These are phyloP conservation scores for Tetragonula clypearis DNA, from an alignment of 1,140 invertebrate genomes.

Conservation along the genomic window DNA sequence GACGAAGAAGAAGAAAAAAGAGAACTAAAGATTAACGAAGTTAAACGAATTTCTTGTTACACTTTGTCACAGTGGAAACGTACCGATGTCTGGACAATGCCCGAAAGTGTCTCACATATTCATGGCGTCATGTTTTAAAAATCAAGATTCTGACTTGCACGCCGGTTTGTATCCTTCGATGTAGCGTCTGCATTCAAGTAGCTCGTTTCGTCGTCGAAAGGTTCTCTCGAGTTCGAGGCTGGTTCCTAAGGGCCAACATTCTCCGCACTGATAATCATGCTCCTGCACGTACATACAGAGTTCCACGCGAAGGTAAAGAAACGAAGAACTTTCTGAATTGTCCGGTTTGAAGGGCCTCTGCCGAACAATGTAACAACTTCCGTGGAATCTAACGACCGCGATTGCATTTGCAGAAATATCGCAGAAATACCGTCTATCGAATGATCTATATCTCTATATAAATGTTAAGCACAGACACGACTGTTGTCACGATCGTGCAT, in stretches of 20 bases:
- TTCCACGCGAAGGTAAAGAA: slow-evolving; percentile 21
- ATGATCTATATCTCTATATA: too few relatives aligned
- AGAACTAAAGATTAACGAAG: not conserved
- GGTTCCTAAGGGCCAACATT: slow-evolving; percentile 35
- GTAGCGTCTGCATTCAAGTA: slow-evolving; percentile 42
- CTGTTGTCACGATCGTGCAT: too few relatives aligned
- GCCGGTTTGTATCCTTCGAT: slow-evolving; percentile 1
- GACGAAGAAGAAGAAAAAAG: not conserved
- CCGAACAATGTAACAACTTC: slow-evolving; percentile 23
- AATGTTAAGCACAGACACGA: too few relatives aligned
- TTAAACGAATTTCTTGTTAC: too few relatives aligned
- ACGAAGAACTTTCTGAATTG: slow-evolving; percentile 33
- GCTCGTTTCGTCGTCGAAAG: slow-evolving; percentile 49
- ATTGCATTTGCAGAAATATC: not conserved
- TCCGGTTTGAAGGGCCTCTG: slow-evolving; percentile 1
- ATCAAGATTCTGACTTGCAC: not conserved
- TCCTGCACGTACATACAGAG: slow-evolving; percentile 34
- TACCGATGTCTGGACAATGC: not conserved
- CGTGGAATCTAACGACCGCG: not conserved
- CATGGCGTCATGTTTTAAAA: not conserved
- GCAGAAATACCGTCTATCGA: not conserved
- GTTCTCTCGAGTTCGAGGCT: slow-evolving; percentile 28
- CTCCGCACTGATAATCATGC: slow-evolving; percentile 41
- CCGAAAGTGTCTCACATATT: not conserved
- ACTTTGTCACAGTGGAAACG: too few relatives aligned